Conservation (phyloP, 2,797 vertebrate species). For the Tinamus major region DNA sequence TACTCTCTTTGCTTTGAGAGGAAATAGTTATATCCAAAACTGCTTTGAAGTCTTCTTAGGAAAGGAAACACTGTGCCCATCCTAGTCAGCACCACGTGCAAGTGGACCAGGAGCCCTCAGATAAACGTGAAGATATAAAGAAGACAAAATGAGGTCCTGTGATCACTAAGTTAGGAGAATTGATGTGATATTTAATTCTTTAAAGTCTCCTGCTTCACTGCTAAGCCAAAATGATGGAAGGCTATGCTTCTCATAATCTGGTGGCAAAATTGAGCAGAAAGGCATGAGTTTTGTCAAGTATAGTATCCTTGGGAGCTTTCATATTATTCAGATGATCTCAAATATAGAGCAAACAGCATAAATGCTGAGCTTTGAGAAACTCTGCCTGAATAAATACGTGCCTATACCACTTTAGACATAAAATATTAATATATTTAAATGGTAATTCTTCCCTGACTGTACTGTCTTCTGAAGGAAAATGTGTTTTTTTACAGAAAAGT, state of each 20-base stretch:
- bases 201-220: not conserved
- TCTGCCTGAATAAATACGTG: constrained; percentile 45
- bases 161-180: not conserved
- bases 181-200: not conserved
- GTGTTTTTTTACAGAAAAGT: not conserved
- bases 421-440: constrained; percentile 55
- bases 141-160: not conserved
- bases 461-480: not conserved
- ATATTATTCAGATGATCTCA: constrained; percentile 49
- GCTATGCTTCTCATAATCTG: not conserved
- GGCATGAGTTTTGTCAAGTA: constrained; percentile 29
- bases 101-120: not conserved
- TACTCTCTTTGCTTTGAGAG: not conserved
- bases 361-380: constrained; percentile 66
- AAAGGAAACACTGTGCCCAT: not conserved
- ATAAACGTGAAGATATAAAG: not conserved
- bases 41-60: not conserved
- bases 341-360: constrained; percentile 52
- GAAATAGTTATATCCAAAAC: not conserved
- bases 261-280: not conserved
- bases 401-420: constrained; percentile 14
- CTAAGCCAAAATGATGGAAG: not conserved
- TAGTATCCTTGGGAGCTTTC: constrained; percentile 5
- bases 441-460: constrained; percentile 24
- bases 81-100: not conserved